These are phyloP conservation scores for Meriones psammophilus DNA, from an alignment of 2,797 vertebrate species.

Conservation along the genomic window DNA sequence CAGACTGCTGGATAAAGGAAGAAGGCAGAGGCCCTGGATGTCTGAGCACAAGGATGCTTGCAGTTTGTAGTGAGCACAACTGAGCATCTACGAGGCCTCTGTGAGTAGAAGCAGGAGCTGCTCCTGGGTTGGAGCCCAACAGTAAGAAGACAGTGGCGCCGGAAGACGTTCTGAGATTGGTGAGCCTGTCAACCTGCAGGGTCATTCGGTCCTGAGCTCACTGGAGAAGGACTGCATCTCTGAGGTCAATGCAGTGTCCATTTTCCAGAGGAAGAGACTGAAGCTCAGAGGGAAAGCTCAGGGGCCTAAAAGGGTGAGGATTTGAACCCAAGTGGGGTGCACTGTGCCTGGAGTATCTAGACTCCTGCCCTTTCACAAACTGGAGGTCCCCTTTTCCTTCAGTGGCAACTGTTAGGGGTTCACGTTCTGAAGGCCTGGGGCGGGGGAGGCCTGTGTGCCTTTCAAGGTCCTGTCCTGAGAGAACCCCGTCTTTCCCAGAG, in stretches of 20 bases:
- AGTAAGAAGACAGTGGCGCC: not conserved
- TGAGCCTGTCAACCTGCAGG: not conserved
- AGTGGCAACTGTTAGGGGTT: not conserved
- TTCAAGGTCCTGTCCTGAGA: not conserved
- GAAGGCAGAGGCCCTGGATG: not conserved
- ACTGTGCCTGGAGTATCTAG: not conserved
- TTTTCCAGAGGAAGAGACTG: not conserved
- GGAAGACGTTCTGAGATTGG: not conserved
- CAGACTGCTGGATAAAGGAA: not conserved
- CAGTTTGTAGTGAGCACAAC: not conserved
- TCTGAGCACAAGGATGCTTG: not conserved
- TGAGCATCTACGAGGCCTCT: too few species aligned
- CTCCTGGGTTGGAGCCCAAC: not conserved
- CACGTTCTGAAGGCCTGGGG: not conserved
- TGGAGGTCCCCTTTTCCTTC: not conserved
- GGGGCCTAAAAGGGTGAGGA: not conserved
- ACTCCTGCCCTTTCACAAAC: not conserved
- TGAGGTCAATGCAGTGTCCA: fast-evolving
- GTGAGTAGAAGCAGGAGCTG: not conserved
- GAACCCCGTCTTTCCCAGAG: not conserved
- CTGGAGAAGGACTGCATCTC: not conserved
- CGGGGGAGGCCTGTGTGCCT: not conserved
- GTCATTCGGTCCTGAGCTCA: not conserved
- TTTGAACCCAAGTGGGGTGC: not conserved
- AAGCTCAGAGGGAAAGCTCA: not conserved